phyloP scores from a whole-genome alignment of 2,797 vertebrate genomes.

The Takifugu rubripes region DNA sequence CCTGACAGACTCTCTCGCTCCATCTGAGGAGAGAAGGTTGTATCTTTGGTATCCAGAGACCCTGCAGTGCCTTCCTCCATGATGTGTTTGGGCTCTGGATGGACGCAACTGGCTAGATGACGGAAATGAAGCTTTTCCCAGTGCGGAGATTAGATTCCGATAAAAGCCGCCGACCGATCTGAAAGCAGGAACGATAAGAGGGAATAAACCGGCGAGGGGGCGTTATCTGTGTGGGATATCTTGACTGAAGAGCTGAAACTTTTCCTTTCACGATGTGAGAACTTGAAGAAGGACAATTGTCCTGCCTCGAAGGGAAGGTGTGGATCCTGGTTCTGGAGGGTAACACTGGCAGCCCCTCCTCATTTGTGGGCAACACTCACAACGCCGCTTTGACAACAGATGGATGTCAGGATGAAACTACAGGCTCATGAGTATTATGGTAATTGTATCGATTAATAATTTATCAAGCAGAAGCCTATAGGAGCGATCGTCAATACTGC shows the following conservation, averaged over 20 bases:
- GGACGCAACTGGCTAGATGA: conserved; percentile 41
- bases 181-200: conserved; percentile 28
- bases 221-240: conserved; percentile 21
- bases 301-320: background rate
- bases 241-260: conserved; percentile 17
- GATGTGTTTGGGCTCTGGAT: conserved; percentile 42
- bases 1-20: conserved; percentile 75
- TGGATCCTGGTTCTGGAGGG: background rate
- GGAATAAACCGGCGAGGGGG: conserved; percentile 9
- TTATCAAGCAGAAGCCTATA: conserved; percentile 38
- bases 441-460: conserved; percentile 52
- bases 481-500: conserved; percentile 23
- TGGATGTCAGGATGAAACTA: conserved; percentile 8
- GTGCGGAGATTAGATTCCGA: conserved; percentile 55
- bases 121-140: conserved; percentile 49
- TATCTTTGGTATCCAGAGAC: conserved; percentile 51
- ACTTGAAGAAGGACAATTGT: background rate
- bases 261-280: conserved; percentile 4
- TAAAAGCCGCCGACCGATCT: conserved; percentile 42
- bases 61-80: too few relatives aligned
- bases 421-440: conserved; percentile 16
- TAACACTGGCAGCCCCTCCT: conserved; percentile 8
- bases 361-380: conserved; percentile 2
- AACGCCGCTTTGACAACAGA: conserved; percentile 10
- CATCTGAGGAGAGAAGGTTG: conserved; percentile 68